phyloP scores from a whole-genome alignment of 2,113 vertebrate genomes.

The Sardina pilchardus region DNA sequence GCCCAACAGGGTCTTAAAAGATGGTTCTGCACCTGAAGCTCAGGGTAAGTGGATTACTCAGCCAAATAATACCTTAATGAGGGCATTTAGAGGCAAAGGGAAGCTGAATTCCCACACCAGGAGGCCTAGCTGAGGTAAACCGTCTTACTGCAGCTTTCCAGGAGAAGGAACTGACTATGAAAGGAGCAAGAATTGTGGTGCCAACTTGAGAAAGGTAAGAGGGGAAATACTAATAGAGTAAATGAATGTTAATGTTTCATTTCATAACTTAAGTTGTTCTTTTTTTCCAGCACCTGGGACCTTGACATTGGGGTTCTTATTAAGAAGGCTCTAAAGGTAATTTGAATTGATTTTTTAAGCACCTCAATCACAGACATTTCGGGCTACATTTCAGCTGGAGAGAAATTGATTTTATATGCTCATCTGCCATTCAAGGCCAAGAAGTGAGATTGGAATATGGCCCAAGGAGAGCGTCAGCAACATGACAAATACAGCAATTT shows the following conservation, averaged over 20 bases:
- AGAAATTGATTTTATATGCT: slow-evolving; percentile 66
- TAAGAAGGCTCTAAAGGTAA: slow-evolving; percentile 60
- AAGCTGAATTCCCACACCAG: slow-evolving; percentile 1
- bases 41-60: slow-evolving; percentile 7
- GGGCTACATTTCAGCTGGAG: slow-evolving; percentile 59
- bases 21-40: slow-evolving; percentile 10
- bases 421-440: slow-evolving; percentile 62
- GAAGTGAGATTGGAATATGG: slow-evolving; percentile 40
- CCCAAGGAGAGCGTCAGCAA: slow-evolving; percentile 32
- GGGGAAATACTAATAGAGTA: slow-evolving; percentile 45
- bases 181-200: background rate
- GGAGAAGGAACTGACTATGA: background rate
- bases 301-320: slow-evolving; percentile 55
- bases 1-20: background rate
- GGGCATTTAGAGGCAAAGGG: background rate
- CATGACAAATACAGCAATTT: background rate
- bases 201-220: slow-evolving; percentile 16
- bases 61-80: slow-evolving; percentile 13
- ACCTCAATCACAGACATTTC: slow-evolving; percentile 67
- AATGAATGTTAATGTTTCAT: slow-evolving; percentile 35
- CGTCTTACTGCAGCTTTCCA: background rate
- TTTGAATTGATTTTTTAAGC: slow-evolving; percentile 70
- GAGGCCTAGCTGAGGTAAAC: background rate
- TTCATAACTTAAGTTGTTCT: slow-evolving; percentile 47
- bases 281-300: slow-evolving; percentile 44